Base-by-base conservation (phyloP, 2,888 invertebrate genomes). In the Philonicus albiceps region DNA sequence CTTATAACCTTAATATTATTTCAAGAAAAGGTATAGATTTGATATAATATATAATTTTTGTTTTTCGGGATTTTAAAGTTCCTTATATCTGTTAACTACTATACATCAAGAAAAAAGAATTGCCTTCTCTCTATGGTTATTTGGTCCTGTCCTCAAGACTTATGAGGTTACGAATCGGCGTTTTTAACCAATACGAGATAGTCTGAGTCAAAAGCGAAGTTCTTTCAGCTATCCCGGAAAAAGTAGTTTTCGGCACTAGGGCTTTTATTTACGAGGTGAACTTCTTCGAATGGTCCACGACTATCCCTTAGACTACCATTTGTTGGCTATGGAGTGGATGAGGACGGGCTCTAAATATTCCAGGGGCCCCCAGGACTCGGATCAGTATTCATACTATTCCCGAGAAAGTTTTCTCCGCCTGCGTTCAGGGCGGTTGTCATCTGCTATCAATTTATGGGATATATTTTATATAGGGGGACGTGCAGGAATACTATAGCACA, bases 321-420 rank as follows among this genome's bases (percentile, higher is more conserved):
- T 64, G 7, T 11, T 22, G 64, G 27, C 64, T 8, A 22, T n/a
- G 22, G 27, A 64, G 22, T n/a, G 22, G 27, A 64, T 8, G 8
- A 64, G 64, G 22, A 27, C 7, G 19, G 19, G 55, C 22, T 55
- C 19, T 55, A 64, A 64, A 64, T 64, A 64, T 64, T 64, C 64
- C 11, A 2, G 64, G 64, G 64, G 64, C 27, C 27, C 64, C 3
- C 11, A 27, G 19, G 19, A 40, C 27, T 49, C n/a, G n/a, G n/a
- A 78, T 78, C 78, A 78, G 78, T 78, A 78, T 78, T 78, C 78
- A 78, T 78, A 27, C 43, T 78, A 43, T 78, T 78, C 30, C 27
- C 78, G 49, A 27, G 27, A n/a, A 78, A 53, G 78, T 78, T 76
- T 76, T 40, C 76, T 40, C 40, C 40, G 40, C 76, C 34, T 40